phyloP scores from a whole-genome alignment of 2,113 vertebrate species.

The Todiramphus chloris region DNA sequence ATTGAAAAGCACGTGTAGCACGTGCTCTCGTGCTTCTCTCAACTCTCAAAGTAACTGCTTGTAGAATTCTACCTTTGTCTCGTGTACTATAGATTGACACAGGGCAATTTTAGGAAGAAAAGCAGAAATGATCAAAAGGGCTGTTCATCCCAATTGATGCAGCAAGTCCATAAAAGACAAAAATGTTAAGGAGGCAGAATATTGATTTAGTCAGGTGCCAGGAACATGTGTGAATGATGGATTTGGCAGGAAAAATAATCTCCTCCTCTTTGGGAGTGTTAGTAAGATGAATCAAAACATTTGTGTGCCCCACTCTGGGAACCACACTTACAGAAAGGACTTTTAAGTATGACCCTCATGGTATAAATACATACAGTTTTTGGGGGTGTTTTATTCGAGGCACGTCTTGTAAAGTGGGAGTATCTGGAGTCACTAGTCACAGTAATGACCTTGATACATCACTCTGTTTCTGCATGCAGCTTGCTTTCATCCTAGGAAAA shows the following conservation, averaged over 20 bases:
- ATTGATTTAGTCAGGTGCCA: background rate
- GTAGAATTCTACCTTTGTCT: slow-evolving; percentile 14
- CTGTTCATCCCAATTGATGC: background rate
- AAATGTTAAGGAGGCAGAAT: slow-evolving; percentile 31
- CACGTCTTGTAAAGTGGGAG: background rate
- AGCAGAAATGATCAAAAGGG: background rate
- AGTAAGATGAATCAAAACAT: background rate
- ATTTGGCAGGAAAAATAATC: slow-evolving; percentile 21
- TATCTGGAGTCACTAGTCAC: background rate
- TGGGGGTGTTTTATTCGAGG: background rate
- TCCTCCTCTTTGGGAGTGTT: background rate
- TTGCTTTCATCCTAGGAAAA: background rate
- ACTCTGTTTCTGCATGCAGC: background rate
- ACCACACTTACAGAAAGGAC: background rate
- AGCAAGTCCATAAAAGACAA: background rate
- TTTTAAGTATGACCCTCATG: background rate
- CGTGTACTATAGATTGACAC: background rate
- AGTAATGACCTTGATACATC: background rate
- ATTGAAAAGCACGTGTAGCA: slow-evolving; percentile 6
- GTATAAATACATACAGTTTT: background rate
- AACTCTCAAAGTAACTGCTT: slow-evolving; percentile 21
- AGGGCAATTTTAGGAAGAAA: slow-evolving; percentile 7
- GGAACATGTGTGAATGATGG: background rate
- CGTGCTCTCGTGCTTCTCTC: background rate
- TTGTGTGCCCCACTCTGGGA: background rate